Percentiles rank a stretch among this genome's conserved stretches.
phyloP scores from a whole-genome alignment of 2,113 vertebrate genomes.

The Mola mola region DNA sequence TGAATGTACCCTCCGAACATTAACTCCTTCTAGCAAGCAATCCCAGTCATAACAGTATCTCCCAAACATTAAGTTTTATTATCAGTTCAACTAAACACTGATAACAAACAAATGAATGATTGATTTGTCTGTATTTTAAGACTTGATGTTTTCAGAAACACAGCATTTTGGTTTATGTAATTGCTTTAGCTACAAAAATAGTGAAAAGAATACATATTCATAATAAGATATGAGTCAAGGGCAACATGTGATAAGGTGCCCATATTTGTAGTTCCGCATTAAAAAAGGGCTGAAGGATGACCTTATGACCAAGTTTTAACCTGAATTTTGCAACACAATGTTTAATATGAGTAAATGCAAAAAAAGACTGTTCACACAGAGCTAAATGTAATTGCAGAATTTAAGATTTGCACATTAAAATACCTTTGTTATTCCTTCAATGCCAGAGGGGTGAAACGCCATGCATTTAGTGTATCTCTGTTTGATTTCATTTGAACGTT shows the following conservation, averaged over 20 bases:
- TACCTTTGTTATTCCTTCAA: not conserved
- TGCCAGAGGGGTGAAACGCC: not conserved
- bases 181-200: conserved; percentile 39
- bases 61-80: conserved; percentile 37
- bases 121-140: conserved; percentile 9
- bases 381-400: conserved; percentile 4
- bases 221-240: conserved; percentile 33
- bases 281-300: not conserved
- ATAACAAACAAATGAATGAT: conserved; percentile 50
- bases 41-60: conserved; percentile 20
- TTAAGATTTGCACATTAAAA: conserved; percentile 21
- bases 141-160: conserved; percentile 39
- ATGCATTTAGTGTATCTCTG: too few species aligned
- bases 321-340: not conserved
- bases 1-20: conserved; percentile 27
- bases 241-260: conserved; percentile 17
- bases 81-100: conserved; percentile 30
- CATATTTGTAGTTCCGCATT: conserved; percentile 18
- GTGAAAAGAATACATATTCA: conserved; percentile 35
- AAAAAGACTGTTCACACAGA: not conserved
- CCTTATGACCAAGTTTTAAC: conserved; percentile 12
- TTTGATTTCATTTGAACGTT: too few species aligned
- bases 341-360: not conserved
- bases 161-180: conserved; percentile 16
- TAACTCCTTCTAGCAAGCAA: conserved; percentile 21